Conservation (phyloP, 2,888 invertebrate genomes). For the Catotricha subobsoleta region DNA sequence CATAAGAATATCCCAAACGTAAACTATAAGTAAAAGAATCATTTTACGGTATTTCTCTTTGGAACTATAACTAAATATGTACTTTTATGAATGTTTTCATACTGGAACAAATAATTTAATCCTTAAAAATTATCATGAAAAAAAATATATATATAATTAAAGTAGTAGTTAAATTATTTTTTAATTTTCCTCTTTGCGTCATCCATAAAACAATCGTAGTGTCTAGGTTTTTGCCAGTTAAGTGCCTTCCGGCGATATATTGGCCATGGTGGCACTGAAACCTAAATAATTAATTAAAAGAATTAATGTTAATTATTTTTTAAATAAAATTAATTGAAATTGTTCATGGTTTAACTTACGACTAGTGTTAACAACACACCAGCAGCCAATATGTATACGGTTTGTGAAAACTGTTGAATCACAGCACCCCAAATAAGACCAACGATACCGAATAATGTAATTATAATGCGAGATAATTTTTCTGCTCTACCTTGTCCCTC, state of each 20-base stretch:
- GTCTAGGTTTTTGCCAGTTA: constrained; percentile 64
- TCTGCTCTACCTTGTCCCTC: constrained; percentile 84
- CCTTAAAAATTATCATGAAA: too few species aligned
- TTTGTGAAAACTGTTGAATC: constrained; percentile 89
- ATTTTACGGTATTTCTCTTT: too few species aligned
- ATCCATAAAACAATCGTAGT: constrained; percentile 16
- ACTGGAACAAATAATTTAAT: too few species aligned
- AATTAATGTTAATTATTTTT: not conserved
- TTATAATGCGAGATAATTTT: constrained; percentile 72
- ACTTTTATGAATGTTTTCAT: too few species aligned
- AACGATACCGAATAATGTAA: constrained; percentile 76
- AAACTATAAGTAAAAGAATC: too few species aligned
- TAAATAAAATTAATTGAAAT: not conserved
- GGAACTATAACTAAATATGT: too few species aligned
- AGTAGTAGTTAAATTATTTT: too few species aligned
- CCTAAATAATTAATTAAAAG: constrained; percentile 24
- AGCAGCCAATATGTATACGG: constrained; percentile 79
- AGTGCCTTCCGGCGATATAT: constrained; percentile 77
- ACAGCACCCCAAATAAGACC: constrained; percentile 85
- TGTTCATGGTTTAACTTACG: constrained; percentile 31
- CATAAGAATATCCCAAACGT: too few species aligned
- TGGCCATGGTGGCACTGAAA: constrained; percentile 93
- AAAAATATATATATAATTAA: too few species aligned
- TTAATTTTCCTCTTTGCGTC: constrained; percentile 38
- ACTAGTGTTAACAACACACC: constrained; percentile 76